Percentiles rank a stretch among this genome's conserved stretches.
These are phyloP conservation scores for Rhabdomys dilectus DNA, from an alignment of 2,113 vertebrate genomes.

Conservation along the genomic window DNA sequence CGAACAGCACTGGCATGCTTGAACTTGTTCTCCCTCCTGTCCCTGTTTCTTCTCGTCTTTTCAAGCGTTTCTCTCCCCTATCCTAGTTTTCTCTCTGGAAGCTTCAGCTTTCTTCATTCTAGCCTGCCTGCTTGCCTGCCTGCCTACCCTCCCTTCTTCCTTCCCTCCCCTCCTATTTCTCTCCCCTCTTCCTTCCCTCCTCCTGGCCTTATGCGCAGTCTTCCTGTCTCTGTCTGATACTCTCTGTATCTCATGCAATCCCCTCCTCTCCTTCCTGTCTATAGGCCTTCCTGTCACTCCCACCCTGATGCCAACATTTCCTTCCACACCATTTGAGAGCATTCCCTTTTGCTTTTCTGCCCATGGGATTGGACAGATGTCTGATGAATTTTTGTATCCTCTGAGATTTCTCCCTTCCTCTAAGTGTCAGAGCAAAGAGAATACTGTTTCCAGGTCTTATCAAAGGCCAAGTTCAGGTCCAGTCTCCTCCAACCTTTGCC, in stretches of 20 bases:
- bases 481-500: neutral
- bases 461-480: neutral
- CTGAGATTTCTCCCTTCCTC: neutral
- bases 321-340: neutral
- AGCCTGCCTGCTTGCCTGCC: neutral
- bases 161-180: neutral
- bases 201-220: neutral
- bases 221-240: neutral
- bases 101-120: neutral
- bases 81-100: neutral
- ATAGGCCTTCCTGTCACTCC: neutral
- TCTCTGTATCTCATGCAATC: neutral
- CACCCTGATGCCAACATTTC: neutral
- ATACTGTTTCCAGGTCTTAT: neutral
- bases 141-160: neutral
- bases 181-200: neutral
- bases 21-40: neutral
- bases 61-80: neutral
- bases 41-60: neutral
- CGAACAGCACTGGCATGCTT: neutral
- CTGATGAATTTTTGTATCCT: neutral
- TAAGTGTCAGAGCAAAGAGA: slow-evolving; percentile 11
- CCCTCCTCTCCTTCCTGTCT: neutral
- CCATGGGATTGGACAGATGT: neutral
- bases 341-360: neutral